Base-by-base conservation (phyloP, 2,888 invertebrate genomes). In the Masnerella sp. region DNA sequence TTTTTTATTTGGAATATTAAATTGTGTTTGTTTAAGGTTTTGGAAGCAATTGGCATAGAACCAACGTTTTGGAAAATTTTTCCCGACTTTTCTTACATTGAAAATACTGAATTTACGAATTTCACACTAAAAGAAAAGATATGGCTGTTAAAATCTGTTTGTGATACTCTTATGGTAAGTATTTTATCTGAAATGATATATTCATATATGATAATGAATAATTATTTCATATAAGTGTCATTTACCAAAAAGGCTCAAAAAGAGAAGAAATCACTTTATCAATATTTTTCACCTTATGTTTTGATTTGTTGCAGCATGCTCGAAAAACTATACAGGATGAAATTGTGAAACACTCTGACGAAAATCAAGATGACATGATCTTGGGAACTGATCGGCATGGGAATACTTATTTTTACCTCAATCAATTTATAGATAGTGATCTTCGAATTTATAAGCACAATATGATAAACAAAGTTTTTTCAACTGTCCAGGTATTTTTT, bases 71-170 rank as follows among this genome's bases (percentile, higher is more conserved):
- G 91, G 89, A 84, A 84, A 22, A 83, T 90, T 32, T 85, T 90
- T 74, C 90, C 90, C 1, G 87, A 87, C 40, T 83, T 81, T 54
- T 89, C 89, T 74, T 88, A 89, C 5, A 79, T 90, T 45, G 87
- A 88, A 22, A 87, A 87, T 52, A 88, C 84, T 65, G 85, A 87
- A 36, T 91, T 90, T 78, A 90, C 90, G 78, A 88, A 90, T 51
- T 82, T 91, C 42, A 86, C 82, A 9, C 88, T 89, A 49, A 89
- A 88, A 75, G 88, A 89, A 74, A 87, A 88, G 78, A 89, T 90
- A 5, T 91, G 90, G 90, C 83, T 91, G 34, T 78, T 91, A 32
- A 91, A 91, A 83, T 87, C 89, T 30, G 83, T 91, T 36, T 91
- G 91, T 85, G 91, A 91, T 72, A 86, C 85, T 25, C 75, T 84